Evolutionary conservation across 2,888 invertebrate genomes (phyloP).

Genomic region (Pandemis corylana): DNA sequence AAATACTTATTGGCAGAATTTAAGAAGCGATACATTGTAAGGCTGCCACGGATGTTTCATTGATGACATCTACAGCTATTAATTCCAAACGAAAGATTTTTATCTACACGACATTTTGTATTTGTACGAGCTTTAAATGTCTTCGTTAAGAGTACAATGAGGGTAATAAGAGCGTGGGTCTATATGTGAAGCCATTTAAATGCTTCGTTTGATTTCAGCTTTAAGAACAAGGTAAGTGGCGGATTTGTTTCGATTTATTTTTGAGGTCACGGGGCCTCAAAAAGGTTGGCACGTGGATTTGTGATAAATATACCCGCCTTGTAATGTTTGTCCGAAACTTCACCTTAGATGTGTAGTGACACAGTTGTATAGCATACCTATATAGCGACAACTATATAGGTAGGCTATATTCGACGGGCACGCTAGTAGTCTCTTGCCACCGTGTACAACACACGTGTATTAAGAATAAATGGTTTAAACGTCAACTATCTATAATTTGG

Average conservation of each 20-base stretch:
- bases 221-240: not conserved
- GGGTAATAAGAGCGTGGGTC: not conserved
- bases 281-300: not conserved
- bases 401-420: too few relatives aligned
- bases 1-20: too few relatives aligned
- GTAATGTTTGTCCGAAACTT: too few relatives aligned
- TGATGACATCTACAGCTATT: not conserved
- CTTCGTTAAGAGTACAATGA: not conserved
- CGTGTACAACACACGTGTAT: too few relatives aligned
- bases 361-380: too few relatives aligned
- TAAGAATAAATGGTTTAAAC: too few relatives aligned
- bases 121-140: not conserved
- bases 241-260: not conserved
- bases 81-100: slow-evolving; percentile 1
- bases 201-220: not conserved
- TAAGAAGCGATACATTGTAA: too few relatives aligned
- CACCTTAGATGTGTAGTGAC: too few relatives aligned
- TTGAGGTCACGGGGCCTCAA: not conserved
- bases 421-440: too few relatives aligned
- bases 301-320: not conserved
- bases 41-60: not conserved
- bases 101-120: not conserved
- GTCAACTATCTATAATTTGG: too few relatives aligned
- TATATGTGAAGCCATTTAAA: not conserved
- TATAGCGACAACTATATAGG: too few relatives aligned